Evolutionary conservation across 1,140 invertebrate species (phyloP), one percentile per base, ranked within the genome.

Genomic region (Ruditapes philippinarum): DNA sequence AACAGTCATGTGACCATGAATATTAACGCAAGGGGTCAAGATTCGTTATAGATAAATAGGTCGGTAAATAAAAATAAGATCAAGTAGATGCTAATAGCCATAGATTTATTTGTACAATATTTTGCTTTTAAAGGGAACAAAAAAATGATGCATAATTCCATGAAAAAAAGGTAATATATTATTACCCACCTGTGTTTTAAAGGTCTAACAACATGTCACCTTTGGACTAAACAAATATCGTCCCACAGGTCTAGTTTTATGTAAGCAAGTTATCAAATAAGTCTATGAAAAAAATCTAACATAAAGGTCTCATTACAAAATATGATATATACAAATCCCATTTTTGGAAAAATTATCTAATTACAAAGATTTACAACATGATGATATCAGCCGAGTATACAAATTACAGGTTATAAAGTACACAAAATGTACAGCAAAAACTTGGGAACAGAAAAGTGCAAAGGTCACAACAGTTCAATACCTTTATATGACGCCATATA

Each of bases 201-300:
- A 84, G 82, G 82, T 84, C 51, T 84, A 84, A 84, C 82, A 73
- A 84, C 28, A 84, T 84, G 40, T 73, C 82, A 84, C 82, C 82
- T 84, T 62, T 84, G 82, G 82, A 65, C 82, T 38, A 70, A 84
- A 84, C 82, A 74, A 84, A 84, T 84, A 49, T n/a, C 82, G 68
- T 57, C 82, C 82, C 82, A 84, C 82, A 84, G 82, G 82, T 42
- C 22, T 70, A 42, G 36, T 19, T 42, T n/a, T 38, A 22, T 14
- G 65, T 73, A 84, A 54, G 62, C 33, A 51, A 73, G 31, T 70
- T 84, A 73, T 84, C 62, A 84, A 84, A 73, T 70, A 70, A 73
- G 70, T 73, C 42, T 54, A 84, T 73, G 82, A 78, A 78, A 51
- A n/a, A n/a, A 45, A 51, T 38, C 74, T 78, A 36, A 74, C 25